Evolutionary conservation across 2,888 invertebrate genomes (phyloP), one percentile per base, ranked within the genome.

Genomic region (Omphaloscelis lunosa): DNA sequence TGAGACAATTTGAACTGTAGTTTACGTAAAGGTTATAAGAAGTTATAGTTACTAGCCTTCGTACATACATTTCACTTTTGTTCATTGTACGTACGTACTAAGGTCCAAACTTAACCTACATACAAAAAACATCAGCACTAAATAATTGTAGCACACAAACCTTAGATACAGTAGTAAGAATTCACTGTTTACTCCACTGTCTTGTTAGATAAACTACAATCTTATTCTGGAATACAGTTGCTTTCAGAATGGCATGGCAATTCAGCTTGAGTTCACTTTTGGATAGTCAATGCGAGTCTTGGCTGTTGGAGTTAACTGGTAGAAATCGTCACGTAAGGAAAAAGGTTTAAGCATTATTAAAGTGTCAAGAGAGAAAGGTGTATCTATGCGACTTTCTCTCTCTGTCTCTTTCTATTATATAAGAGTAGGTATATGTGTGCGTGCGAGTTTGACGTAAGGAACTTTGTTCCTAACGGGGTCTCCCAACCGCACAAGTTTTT

Each of bases 121-220:
- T 71, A 45, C 23, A 51, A 70, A 59, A 69, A 70, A 70, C 56
- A n/a, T 58, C 41, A 27, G 27, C 41, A 61, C 56, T 69, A 82
- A 82, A 81, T 76, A 77, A 82, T 67, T 82, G 67, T 29, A 77
- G 53, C 66, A 79, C 63, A 69, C 67, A 83, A 79, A 65, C 66
- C 58, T 59, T 71, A 75, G 62, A 75, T 56, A 71, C 59, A 34
- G 58, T 27, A 63, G 70, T 87, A 73, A 87, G 82, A 86, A 87
- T 87, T 81, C 48, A 12, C 53, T 56, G 66, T 63, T 67, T 70
- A 73, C 61, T 73, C 73, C 62, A 79, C 82, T 87, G 84, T 81
- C 76, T 79, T 72, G 78, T 78, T 77, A 75, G 82, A 82, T 86
- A 80, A 84, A 81, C 53, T 73, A 0, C 23, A 59, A 45, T 5